These are phyloP conservation scores for Cheirogaleus medius DNA, from an alignment of 2,113 vertebrate genomes.

Conservation along the genomic window DNA sequence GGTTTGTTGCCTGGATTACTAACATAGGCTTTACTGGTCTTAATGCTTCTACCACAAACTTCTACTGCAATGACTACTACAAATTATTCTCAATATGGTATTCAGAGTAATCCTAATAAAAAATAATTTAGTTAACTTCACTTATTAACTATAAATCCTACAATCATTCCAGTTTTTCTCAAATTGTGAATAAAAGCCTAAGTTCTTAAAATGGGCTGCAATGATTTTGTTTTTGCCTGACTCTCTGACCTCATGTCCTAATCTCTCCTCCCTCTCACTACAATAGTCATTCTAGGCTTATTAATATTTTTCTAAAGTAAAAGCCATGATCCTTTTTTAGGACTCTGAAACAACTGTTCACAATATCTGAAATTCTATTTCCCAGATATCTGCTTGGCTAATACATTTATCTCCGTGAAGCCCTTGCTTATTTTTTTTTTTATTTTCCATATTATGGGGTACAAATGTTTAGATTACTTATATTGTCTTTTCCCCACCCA, in stretches of 20 bases:
- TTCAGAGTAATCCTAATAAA: neutral
- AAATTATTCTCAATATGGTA: neutral
- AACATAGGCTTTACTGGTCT: no score
- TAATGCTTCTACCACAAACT: neutral
- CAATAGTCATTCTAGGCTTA: neutral
- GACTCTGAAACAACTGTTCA: neutral
- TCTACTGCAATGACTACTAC: no score
- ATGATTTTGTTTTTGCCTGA: neutral
- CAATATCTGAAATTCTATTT: neutral
- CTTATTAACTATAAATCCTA: neutral
- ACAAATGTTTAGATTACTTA: no score
- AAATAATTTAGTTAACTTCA: neutral
- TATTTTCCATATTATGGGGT: no score
- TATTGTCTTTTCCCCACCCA: no score
- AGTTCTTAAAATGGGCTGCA: no score
- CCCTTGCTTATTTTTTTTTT: no score
- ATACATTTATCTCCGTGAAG: neutral
- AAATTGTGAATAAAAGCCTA: neutral
- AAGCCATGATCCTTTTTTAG: neutral
- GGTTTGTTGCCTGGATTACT: no score
- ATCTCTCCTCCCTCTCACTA: neutral
- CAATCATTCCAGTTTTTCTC: neutral
- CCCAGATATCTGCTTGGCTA: neutral
- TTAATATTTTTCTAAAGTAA: neutral
- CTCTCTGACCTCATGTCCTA: neutral